Conservation (phyloP, 1,140 invertebrate genomes). For the Oncopodura yosiiana region DNA sequence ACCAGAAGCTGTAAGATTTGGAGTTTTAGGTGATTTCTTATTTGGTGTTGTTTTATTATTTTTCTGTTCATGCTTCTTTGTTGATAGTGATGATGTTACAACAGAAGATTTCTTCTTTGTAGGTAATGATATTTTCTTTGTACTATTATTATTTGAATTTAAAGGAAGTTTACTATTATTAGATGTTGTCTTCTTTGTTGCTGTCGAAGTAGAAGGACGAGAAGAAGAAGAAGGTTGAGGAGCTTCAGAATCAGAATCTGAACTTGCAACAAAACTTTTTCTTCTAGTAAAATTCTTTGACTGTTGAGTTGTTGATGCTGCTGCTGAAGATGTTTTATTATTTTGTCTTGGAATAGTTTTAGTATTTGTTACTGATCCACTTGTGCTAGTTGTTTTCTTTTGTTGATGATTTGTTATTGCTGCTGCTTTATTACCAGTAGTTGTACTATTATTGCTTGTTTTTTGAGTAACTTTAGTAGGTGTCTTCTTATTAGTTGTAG, state of each 20-base stretch:
- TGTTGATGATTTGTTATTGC: constrained; percentile 7
- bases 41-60: constrained; percentile 1
- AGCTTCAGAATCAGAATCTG: background rate
- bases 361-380: constrained; percentile 25
- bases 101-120: constrained; percentile 1
- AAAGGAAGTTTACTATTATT: constrained; percentile 18
- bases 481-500: background rate
- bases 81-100: background rate
- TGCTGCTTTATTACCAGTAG: background rate
- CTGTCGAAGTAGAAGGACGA: background rate
- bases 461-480: no score
- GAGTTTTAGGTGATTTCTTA: background rate
- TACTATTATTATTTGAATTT: background rate
- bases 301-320: background rate
- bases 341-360: constrained; percentile 18
- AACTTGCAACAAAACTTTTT: constrained; percentile 4
- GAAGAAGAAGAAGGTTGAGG: no score
- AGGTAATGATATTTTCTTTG: constrained; percentile 2
- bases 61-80: background rate
- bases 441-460: constrained; percentile 2
- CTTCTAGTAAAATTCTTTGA: no score
- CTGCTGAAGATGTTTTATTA: no score
- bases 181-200: constrained; percentile 19
- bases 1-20: no score
- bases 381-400: no score